phyloP scores from a whole-genome alignment of 2,113 vertebrate species.

The Macrotis lagotis region DNA sequence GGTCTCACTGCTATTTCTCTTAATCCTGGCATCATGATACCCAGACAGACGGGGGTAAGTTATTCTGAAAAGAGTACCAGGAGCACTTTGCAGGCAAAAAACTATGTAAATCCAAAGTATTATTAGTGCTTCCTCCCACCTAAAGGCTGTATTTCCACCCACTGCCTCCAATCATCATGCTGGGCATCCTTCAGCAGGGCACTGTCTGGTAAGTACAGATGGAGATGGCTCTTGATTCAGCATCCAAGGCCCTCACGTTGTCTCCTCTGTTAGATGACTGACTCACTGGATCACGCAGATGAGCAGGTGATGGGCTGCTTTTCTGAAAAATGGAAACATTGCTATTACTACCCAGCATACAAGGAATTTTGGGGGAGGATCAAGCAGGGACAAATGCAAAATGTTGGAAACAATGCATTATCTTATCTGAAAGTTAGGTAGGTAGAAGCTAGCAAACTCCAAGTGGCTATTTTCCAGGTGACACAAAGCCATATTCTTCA shows the following conservation, averaged over 20 bases:
- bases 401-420: background rate
- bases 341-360: slow-evolving; percentile 29
- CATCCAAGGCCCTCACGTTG: background rate
- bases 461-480: background rate
- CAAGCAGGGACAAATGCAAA: background rate
- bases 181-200: background rate
- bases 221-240: slow-evolving; percentile 20
- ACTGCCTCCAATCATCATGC: slow-evolving; percentile 31
- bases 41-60: slow-evolving; percentile 37
- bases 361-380: slow-evolving; percentile 38
- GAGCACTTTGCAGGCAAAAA: slow-evolving; percentile 37
- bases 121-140: slow-evolving; percentile 71
- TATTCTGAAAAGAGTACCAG: slow-evolving; percentile 41
- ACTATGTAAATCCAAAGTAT: slow-evolving; percentile 58
- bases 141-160: slow-evolving; percentile 55
- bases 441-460: background rate
- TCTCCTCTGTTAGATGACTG: background rate
- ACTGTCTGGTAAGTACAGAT: background rate
- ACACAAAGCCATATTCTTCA: background rate
- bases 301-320: slow-evolving; percentile 12
- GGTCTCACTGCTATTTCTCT: slow-evolving; percentile 5
- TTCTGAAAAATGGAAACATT: slow-evolving; percentile 20
- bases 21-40: slow-evolving; percentile 40
- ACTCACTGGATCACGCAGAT: background rate
- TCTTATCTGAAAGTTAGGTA: slow-evolving; percentile 28